Percentiles rank a stretch among this genome's conserved stretches.
phyloP scores from a whole-genome alignment of 1,140 invertebrate species.

The Lysiphlebus fabarum region DNA sequence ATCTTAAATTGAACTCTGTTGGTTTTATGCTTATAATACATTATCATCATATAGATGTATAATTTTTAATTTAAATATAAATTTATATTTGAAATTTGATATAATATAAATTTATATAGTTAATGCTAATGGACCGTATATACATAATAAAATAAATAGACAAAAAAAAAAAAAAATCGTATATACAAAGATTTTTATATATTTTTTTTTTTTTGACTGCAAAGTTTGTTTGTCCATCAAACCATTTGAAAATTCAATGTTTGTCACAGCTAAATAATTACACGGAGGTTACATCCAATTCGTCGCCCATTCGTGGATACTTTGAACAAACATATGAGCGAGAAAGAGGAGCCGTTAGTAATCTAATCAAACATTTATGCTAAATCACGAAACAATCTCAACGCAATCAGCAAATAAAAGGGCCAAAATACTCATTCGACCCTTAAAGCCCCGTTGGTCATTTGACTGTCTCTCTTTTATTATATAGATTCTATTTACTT shows the following conservation, averaged over 20 bases:
- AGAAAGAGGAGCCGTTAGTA: slow-evolving; percentile 32
- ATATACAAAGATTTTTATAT: too few relatives aligned
- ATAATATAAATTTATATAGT: background rate
- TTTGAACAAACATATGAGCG: slow-evolving; percentile 33
- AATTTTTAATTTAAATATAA: too few relatives aligned
- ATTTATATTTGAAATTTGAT: too few relatives aligned
- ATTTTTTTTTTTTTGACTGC: too few relatives aligned
- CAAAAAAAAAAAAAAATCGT: too few relatives aligned
- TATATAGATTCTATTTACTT: slow-evolving; percentile 41
- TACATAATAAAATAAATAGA: too few relatives aligned
- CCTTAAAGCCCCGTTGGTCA: slow-evolving; percentile 53
- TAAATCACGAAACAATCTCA: slow-evolving; percentile 59
- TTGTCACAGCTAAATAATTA: slow-evolving; percentile 40
- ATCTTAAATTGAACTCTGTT: too few relatives aligned
- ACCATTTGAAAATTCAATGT: slow-evolving; percentile 12
- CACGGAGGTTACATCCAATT: slow-evolving; percentile 33
- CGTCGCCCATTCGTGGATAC: slow-evolving; percentile 30
- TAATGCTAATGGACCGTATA: background rate
- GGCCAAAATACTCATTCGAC: slow-evolving; percentile 37
- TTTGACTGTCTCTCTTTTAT: slow-evolving; percentile 45
- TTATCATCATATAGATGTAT: too few relatives aligned
- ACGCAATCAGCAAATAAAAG: slow-evolving; percentile 58
- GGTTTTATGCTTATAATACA: too few relatives aligned
- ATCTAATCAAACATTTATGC: slow-evolving; percentile 60
- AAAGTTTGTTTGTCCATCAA: too few relatives aligned